Evolutionary conservation across 2,797 vertebrate genomes (phyloP), one percentile per base, ranked within the genome.

Genomic region (Craterocephalus amniculus): DNA sequence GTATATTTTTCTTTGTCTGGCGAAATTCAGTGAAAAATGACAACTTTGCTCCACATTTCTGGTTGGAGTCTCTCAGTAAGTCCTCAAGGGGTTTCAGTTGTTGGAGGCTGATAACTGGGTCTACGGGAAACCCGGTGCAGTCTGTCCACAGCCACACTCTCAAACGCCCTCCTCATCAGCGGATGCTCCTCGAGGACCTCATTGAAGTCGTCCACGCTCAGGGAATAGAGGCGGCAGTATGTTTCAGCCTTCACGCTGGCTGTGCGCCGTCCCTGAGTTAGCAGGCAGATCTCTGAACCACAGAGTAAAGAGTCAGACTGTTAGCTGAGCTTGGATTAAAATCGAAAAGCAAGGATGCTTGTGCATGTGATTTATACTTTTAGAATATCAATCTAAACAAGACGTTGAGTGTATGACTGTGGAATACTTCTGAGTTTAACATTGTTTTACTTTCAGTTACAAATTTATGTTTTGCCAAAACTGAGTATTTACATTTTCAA

Each of bases 131-230:
- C 94, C 2, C 95, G 95, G 60, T 94, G 95, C 78, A 98, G 91
- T 10, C 96, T 93, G 86, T 98, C 95, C 91, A 97, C 94, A 20
- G 97, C 97, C 69, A 96, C 97, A 0, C 95, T 96, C 92, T 99
- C 97, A 0, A 99, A 99, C 11, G 97, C 97, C 45, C 95, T 87
- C 52, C 97, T 94, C 96, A 99, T 98, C 93, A 98, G 94, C 24
- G 97, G 97, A 38, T 97, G 97, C 80, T 98, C 97, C 88, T 99
- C 97, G 34, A 99, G 93, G 71, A 98, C 97, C 18, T 97, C 96
- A 0, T 97, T 97, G 91, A 99, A 99, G 63, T 96, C 96, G 64
- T 97, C 96, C 90, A 98, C 97, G 0, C 97, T 95, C 70, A 98
- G 86, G 0, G 97, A 99, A 89, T 98, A 99, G 31, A 99, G 96